Base-by-base conservation (phyloP, 2,797 vertebrate species). In the Oreonectes daqikongensis region DNA sequence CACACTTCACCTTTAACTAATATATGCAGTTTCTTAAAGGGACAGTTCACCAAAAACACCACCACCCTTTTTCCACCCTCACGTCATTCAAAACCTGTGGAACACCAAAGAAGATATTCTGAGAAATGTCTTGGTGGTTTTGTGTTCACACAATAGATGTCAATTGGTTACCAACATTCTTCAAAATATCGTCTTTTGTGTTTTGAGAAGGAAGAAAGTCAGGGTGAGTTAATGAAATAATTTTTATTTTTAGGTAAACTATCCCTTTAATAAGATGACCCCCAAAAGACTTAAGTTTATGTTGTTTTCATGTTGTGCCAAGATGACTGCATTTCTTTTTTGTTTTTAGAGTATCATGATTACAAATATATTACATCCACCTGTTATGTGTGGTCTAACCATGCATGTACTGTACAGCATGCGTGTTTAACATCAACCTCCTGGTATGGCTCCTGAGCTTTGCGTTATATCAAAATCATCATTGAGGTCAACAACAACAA, bases 251-350 rank as follows among this genome's bases (percentile, higher is more conserved):
- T 1, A 9, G 35, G 9, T 35, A 35, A 35, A 35, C 35, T 10
- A 35, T 7, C 35, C 35, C 35, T 35, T 35, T 10, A 35, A 35
- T 35, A 35, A 8, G 10, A 24, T 46, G 9, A 28, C 64, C 14
- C n/a, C 28, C 8, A 15, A 64, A 63, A 20, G 72, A 57, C 30
- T 74, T 42, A 17, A 50, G 71, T 79, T 57, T 50, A 30, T 26
- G 61, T 80, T 67, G 70, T 77, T 71, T 75, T 69, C 46, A 77
- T 5, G 24, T 72, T 53, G 83, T 85, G 83, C 81, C 76, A 83
- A 83, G 84, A 67, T 46, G 74, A 69, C 60, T 44, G 75, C 61
- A 67, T 77, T 70, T 71, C 24, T 61, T 66, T 71, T 69, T 35
- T 68, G 22, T 69, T 61, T 71, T 75, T 48, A 26, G 57, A 22